A percentile compares a stretch with the other conserved stretches of the same genome.
Evolutionary conservation across 2,113 vertebrate species (phyloP).

Genomic region (Hyperoodon ampullatus): DNA sequence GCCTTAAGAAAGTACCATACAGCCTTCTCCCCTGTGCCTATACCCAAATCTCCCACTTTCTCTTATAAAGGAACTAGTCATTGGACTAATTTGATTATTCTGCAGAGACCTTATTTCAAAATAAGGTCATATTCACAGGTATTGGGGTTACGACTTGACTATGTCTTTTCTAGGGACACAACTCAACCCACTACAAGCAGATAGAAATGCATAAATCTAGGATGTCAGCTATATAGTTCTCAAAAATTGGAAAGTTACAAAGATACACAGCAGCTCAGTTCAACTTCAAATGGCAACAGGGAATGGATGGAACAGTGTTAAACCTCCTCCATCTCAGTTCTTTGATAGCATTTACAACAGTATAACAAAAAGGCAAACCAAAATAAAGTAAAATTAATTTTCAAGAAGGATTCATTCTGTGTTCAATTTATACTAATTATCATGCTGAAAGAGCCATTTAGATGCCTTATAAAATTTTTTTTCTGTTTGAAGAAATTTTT

Average conservation of each 20-base stretch:
- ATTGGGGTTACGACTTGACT: background rate
- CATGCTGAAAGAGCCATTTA: background rate
- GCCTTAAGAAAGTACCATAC: background rate
- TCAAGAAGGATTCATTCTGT: background rate
- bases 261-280: background rate
- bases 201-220: background rate
- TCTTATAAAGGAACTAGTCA: background rate
- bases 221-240: background rate
- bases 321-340: background rate
- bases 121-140: background rate
- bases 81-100: background rate
- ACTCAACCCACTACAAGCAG: background rate
- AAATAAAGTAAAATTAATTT: background rate
- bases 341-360: background rate
- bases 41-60: background rate
- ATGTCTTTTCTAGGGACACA: background rate
- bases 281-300: background rate
- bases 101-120: background rate
- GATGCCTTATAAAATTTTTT: background rate
- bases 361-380: background rate
- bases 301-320: background rate
- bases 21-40: background rate
- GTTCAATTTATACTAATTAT: background rate
- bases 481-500: constrained; percentile 20
- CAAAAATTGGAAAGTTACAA: background rate